Base-by-base conservation (phyloP, 2,113 vertebrate species). In the Cololabis saira region DNA sequence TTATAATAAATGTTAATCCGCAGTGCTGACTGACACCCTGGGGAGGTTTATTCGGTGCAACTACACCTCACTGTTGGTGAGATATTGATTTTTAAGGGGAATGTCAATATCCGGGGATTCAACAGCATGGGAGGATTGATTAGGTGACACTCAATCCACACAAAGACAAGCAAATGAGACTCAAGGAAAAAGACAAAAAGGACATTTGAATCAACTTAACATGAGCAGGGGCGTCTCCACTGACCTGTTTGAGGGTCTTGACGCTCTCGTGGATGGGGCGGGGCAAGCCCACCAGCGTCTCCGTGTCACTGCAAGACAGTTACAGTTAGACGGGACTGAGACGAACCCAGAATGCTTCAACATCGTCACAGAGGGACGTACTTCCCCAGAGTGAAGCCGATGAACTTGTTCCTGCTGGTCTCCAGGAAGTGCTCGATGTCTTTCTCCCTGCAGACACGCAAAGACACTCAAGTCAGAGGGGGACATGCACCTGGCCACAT, bases 381-480 rank as follows among this genome's bases (percentile, higher is more conserved):
- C 97, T 94, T 96, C 59, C 96, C 97, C 74, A 99, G 86, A 0
- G 97, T 98, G 74, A 99, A 99, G 22, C 98, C 98, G 2, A 99
- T 98, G 92, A 99, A 99, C 80, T 99, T 99, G 92, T 96, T 97
- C 61, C 97, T 94, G 82, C 98, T 99, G 0, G 93, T 95, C 78
- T 99, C 97, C 59, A 99, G 92, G 83, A 99, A 99, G 57, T 97
- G 94, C 78, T 99, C 97, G 0, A 99, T 98, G 88, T 99, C 98
- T 44, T 97, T 98, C 90, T 98, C 96, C 78, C 98, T 99, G 93
- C 72, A 70, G 83, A 77, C 0, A 58, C 43, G 71, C 40, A 69
- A 12, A 63, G 12, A 42, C 24, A 41, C 30, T 44, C 0, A 50
- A 30, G 56, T 74, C 56, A 76, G 52, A 61, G 12, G 6, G 33